phyloP scores from a whole-genome alignment of 1,140 invertebrate species.

The Globodera ellingtonae region DNA sequence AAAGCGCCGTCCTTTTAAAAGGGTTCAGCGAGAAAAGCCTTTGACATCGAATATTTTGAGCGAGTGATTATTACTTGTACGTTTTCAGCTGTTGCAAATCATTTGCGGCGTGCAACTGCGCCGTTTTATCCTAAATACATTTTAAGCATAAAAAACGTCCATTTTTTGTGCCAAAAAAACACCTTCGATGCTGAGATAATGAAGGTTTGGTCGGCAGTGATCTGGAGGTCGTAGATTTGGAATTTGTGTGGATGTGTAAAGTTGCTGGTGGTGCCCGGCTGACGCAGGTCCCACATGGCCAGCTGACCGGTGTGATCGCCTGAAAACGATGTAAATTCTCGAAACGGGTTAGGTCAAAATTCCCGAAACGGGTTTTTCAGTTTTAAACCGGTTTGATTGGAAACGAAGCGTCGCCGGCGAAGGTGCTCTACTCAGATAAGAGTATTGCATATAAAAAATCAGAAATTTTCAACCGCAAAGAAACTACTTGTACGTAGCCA shows the following conservation, averaged over 20 bases:
- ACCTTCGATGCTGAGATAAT: conserved; percentile 57
- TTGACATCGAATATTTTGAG: too few relatives aligned
- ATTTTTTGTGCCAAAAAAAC: background rate
- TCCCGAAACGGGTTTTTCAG: too few relatives aligned
- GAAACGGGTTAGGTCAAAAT: too few relatives aligned
- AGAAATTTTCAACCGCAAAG: too few relatives aligned
- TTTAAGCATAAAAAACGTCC: background rate
- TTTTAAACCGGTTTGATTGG: too few relatives aligned
- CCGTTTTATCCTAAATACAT: conserved; percentile 56
- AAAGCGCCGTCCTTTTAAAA: background rate
- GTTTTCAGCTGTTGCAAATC: conserved; percentile 56
- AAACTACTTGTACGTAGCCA: too few relatives aligned
- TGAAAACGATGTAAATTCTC: background rate
- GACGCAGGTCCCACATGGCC: conserved; percentile 58
- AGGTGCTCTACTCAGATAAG: too few relatives aligned
- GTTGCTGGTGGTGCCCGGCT: conserved; percentile 46
- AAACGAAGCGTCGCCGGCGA: too few relatives aligned
- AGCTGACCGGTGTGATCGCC: conserved; percentile 52
- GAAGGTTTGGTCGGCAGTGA: conserved; percentile 58
- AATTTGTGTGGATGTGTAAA: conserved; percentile 50
- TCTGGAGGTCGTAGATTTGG: conserved; percentile 58
- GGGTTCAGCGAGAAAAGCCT: too few relatives aligned
- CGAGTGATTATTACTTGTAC: conserved; percentile 50
- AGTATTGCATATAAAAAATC: too few relatives aligned
- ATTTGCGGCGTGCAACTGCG: conserved; percentile 56